Conservation (phyloP, 2,797 vertebrate species). For the Siniperca obscura region DNA sequence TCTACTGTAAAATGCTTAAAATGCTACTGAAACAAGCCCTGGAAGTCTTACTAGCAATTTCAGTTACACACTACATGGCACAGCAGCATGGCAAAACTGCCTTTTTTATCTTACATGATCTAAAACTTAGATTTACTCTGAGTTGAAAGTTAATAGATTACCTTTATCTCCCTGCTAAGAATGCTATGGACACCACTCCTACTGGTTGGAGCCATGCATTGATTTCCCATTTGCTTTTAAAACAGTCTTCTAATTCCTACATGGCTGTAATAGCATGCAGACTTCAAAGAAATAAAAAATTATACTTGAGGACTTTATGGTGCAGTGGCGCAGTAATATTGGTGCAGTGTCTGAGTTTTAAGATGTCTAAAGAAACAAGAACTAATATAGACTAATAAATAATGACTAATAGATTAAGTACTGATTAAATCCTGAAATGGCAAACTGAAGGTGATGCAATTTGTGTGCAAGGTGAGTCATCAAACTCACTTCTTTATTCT, state of each 20-base stretch:
- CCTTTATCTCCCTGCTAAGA: slow-evolving; percentile 28
- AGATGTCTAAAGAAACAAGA: slow-evolving; percentile 4
- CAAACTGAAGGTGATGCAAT: slow-evolving; percentile 45
- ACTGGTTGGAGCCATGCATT: slow-evolving; percentile 32
- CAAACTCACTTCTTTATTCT: slow-evolving; percentile 9
- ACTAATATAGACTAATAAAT: slow-evolving; percentile 39
- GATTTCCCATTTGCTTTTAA: slow-evolving; percentile 25
- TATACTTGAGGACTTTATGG: neutral
- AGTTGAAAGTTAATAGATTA: slow-evolving; percentile 19
- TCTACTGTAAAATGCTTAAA: slow-evolving; percentile 10
- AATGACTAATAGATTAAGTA: slow-evolving; percentile 19
- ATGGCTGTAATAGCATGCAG: slow-evolving; percentile 42
- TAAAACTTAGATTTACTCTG: slow-evolving; percentile 13
- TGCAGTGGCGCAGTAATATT: neutral
- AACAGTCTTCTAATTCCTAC: slow-evolving; percentile 1
- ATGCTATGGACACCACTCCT: slow-evolving; percentile 29
- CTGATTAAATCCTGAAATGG: slow-evolving; percentile 42
- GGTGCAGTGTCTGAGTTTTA: slow-evolving; percentile 11
- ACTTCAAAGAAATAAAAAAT: slow-evolving; percentile 9
- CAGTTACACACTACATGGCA: slow-evolving; percentile 21
- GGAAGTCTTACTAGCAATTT: slow-evolving; percentile 2
- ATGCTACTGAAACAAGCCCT: slow-evolving; percentile 27
- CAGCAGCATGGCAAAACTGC: slow-evolving; percentile 42
- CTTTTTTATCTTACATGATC: slow-evolving; percentile 1
- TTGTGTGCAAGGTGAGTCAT: slow-evolving; percentile 59